Conservation (phyloP, 64 coral and sea anemone species). For the Anthopleura sola region DNA sequence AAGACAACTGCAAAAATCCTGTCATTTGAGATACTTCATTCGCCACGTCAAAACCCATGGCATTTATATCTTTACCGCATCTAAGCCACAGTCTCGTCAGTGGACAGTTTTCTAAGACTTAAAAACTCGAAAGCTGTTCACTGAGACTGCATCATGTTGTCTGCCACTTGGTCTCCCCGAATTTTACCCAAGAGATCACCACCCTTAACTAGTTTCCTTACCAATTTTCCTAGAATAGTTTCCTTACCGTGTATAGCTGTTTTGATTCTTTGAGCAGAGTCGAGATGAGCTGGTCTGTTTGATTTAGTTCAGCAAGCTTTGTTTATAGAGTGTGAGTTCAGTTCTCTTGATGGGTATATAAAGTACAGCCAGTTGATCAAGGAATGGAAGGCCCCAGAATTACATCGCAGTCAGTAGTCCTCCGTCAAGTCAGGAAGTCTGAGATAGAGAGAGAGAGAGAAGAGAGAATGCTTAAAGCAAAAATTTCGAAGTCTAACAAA, state of each 20-base stretch:
- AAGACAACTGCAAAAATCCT: background rate
- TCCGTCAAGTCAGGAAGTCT: background rate
- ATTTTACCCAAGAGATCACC: too few species aligned
- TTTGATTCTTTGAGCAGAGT: background rate
- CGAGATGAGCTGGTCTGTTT: background rate
- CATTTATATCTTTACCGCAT: constrained; percentile 2
- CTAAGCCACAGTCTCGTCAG: background rate
- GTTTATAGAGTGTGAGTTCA: background rate
- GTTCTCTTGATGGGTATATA: background rate
- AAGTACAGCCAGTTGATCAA: background rate
- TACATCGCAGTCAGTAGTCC: background rate
- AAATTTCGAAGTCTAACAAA: background rate
- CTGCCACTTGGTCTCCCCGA: background rate
- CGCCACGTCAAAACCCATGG: background rate
- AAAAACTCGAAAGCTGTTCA: background rate
- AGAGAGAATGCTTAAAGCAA: background rate
- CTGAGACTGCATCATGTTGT: background rate
- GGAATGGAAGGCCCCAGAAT: background rate
- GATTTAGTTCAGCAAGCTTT: background rate
- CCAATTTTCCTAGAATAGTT: background rate
- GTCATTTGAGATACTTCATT: background rate
- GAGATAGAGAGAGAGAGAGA: background rate
- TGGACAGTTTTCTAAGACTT: background rate
- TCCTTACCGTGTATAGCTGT: background rate
- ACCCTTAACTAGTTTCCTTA: background rate